Percentiles rank a stretch among this genome's conserved stretches.
phyloP scores from a whole-genome alignment of 2,888 invertebrate species.

The Xylota segnis region DNA sequence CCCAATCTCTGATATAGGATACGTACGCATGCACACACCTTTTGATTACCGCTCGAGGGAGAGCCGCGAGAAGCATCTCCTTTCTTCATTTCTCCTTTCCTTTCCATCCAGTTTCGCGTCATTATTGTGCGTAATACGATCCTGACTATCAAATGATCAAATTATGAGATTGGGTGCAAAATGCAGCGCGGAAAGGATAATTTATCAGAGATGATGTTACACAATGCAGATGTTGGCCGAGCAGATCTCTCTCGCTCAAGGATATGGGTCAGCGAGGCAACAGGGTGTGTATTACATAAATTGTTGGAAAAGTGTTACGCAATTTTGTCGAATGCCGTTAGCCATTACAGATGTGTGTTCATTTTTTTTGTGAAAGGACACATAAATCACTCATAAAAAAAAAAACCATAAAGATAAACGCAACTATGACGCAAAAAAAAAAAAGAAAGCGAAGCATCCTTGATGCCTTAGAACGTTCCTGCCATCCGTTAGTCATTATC shows the following conservation, averaged over 20 bases:
- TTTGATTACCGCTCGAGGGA: constrained; percentile 57
- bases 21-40: constrained; percentile 54
- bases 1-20: constrained; percentile 65
- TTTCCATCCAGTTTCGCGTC: constrained; percentile 16
- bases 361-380: constrained; percentile 45
- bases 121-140: constrained; percentile 53
- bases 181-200: constrained; percentile 70
- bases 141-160: constrained; percentile 70
- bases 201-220: constrained; percentile 75
- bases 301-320: constrained; percentile 64
- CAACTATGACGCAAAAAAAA: constrained; percentile 43
- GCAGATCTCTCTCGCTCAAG: constrained; percentile 51
- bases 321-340: constrained; percentile 59
- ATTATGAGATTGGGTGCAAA: constrained; percentile 67
- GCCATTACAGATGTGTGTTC: constrained; percentile 57
- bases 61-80: constrained; percentile 66
- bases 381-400: constrained; percentile 61
- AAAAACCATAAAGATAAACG: constrained; percentile 29
- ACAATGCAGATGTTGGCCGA: constrained; percentile 72
- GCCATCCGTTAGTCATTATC: constrained; percentile 26
- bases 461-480: constrained; percentile 8
- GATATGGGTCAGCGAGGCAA: constrained; percentile 68
- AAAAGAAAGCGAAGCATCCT: constrained; percentile 43
- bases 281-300: not conserved
- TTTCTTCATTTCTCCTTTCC: constrained; percentile 14